A percentile compares a stretch with the other conserved stretches of the same genome.
Evolutionary conservation across 2,113 vertebrate genomes (phyloP).

Genomic region (Salvelinus sp.): DNA sequence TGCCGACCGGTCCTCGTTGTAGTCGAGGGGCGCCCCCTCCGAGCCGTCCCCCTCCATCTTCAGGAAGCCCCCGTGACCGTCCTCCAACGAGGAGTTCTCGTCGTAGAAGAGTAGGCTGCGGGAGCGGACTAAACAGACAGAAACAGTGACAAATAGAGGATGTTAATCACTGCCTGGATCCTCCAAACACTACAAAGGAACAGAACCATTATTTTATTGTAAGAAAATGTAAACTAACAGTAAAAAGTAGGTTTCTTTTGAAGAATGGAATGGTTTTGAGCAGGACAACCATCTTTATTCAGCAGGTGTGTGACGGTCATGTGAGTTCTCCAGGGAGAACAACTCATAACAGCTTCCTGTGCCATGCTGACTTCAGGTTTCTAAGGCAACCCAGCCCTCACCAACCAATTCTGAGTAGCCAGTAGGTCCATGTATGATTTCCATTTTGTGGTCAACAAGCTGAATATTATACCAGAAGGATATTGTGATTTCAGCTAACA

Average conservation of each 20-base stretch:
- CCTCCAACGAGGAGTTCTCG: slow-evolving; percentile 84
- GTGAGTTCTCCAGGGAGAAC: no score
- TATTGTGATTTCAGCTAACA: not conserved
- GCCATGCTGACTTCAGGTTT: slow-evolving; percentile 26
- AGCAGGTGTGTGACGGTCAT: no score
- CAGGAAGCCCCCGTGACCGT: slow-evolving; percentile 75
- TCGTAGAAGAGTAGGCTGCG: slow-evolving; percentile 95
- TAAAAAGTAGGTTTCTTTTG: no score
- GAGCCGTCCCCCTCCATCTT: slow-evolving; percentile 80
- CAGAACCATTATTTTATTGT: no score
- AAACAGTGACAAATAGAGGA: slow-evolving; percentile 19
- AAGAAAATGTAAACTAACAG: no score
- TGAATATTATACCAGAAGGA: not conserved
- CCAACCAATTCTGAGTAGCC: slow-evolving; percentile 19
- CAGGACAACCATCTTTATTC: no score
- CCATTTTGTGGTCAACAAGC: not conserved
- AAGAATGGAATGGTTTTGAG: no score
- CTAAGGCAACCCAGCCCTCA: slow-evolving; percentile 38
- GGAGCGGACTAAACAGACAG: slow-evolving; percentile 84
- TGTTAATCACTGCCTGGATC: no score
- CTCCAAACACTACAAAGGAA: no score
- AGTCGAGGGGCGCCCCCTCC: slow-evolving; percentile 70
- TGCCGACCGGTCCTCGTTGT: slow-evolving; percentile 64
- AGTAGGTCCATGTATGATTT: slow-evolving; percentile 13
- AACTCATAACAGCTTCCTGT: no score